Evolutionary conservation across 1,140 invertebrate species (phyloP), one percentile per base, ranked within the genome.

Genomic region (Drosophila sucinea): DNA sequence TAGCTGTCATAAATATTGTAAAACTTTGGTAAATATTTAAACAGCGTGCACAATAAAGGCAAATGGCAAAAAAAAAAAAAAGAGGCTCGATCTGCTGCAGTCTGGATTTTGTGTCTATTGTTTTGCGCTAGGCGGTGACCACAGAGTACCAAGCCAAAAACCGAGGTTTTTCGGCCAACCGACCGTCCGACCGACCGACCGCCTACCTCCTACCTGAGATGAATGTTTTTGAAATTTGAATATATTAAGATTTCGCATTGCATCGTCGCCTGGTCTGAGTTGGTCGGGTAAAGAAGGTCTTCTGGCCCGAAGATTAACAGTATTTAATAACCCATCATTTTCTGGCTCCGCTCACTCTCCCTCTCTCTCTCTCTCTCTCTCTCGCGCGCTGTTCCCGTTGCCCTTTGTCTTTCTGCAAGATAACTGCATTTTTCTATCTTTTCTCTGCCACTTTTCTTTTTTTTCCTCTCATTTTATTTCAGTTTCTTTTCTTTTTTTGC

Each of bases 1-100:
- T 89, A 89, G 81, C 85, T 90, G 84, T 89, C 84, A 89, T 89
- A 89, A 89, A 89, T 89, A 89, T 85, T 89, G 81, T 90, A 89
- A 90, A 89, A 89, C 77, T 89, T 51, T 80, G 63, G 85, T 89
- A 89, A 89, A 89, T 89, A 89, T 89, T 89, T 89, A 84, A 90
- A 84, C 80, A 84, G 80, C 77, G 73, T 78, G 73, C 85, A 87
- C 84, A 87, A 87, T 87, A 84, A 87, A 89, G 84, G 77, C 80
- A 84, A 87, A 89, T 87, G 84, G 70, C 80, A 77, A 58, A 17
- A 17, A 17, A 17, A 17, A 17, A 17, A 17, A 17, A 17, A 17
- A 89, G 80, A 84, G 84, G 80, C 85, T 78, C 54, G 44, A 7
- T 35, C 57, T 27, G 29, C 30, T 27, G 40, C 47, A 27, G 40